phyloP scores from a whole-genome alignment of 1,140 invertebrate species.

The Formica selysi region DNA sequence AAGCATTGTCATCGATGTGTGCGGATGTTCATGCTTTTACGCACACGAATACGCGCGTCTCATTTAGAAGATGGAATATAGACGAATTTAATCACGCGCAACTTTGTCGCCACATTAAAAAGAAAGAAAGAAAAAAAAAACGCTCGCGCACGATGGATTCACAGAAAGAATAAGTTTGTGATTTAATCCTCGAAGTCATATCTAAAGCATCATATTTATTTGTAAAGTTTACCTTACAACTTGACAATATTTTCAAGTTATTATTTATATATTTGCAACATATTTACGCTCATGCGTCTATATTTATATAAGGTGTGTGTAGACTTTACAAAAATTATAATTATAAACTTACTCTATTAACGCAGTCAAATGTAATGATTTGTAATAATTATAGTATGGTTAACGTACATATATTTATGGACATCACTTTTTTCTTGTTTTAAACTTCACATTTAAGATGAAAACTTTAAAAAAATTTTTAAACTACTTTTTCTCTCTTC shows the following conservation, averaged over 20 bases:
- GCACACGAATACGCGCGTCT: background rate
- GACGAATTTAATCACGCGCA: background rate
- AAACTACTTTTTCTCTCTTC: background rate
- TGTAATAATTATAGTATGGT: background rate
- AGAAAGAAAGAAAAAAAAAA: too few species aligned
- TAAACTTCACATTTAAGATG: background rate
- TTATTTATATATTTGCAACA: background rate
- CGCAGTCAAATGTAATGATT: background rate
- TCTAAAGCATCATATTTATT: background rate
- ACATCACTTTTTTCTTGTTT: background rate
- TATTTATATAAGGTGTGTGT: background rate
- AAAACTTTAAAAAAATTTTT: too few species aligned
- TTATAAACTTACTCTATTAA: conserved; percentile 2
- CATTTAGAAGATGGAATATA: background rate
- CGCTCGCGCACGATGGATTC: too few species aligned
- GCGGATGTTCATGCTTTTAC: conserved; percentile 1
- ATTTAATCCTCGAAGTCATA: too few species aligned
- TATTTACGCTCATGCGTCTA: too few species aligned
- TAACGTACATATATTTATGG: background rate
- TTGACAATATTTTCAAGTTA: background rate
- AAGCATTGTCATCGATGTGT: conserved; percentile 14
- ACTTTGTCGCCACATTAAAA: too few species aligned
- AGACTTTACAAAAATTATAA: background rate
- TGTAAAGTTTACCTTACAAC: background rate
- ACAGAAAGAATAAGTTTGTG: too few species aligned